phyloP scores from a whole-genome alignment of 2,797 vertebrate species.

The Urophycis tenuis region DNA sequence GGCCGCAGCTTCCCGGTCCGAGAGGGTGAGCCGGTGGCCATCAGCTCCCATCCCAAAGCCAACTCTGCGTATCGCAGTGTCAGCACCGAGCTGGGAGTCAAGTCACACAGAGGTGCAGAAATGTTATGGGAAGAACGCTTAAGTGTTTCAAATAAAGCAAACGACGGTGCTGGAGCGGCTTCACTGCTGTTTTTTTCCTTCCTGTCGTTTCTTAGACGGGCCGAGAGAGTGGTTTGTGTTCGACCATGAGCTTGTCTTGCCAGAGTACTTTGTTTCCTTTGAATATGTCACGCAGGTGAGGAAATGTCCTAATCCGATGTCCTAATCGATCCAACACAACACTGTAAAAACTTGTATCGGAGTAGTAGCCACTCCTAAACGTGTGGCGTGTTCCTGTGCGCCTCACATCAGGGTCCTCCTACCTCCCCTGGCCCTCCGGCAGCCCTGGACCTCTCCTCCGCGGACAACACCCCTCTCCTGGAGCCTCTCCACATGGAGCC shows the following conservation, averaged over 20 bases:
- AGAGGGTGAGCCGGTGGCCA: constrained; percentile 54
- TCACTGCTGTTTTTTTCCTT: constrained; percentile 25
- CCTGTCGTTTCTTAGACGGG: constrained; percentile 42
- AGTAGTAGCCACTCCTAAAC: not conserved
- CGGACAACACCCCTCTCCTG: constrained; percentile 56
- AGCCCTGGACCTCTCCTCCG: constrained; percentile 13
- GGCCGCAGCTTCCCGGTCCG: constrained; percentile 63
- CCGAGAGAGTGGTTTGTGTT: constrained; percentile 77
- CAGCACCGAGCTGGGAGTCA: constrained; percentile 36
- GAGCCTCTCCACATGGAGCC: constrained; percentile 74
- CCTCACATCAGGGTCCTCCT: constrained; percentile 44
- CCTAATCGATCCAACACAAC: not conserved
- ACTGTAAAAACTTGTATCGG: not conserved
- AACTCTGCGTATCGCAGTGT: constrained; percentile 72
- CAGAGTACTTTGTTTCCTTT: constrained; percentile 78
- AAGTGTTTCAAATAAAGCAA: too few relatives aligned
- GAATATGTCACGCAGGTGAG: constrained; percentile 73
- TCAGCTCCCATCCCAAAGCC: constrained; percentile 59
- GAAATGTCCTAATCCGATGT: not conserved
- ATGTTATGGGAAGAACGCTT: not conserved
- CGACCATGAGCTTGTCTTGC: constrained; percentile 77
- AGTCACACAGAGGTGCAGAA: constrained; percentile 42
- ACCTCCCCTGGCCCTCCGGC: not conserved
- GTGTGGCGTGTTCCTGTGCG: constrained; percentile 15
- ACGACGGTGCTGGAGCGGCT: too few relatives aligned